These are phyloP conservation scores for Heterodera carotae DNA, from an alignment of 1,140 invertebrate genomes.

Conservation along the genomic window DNA sequence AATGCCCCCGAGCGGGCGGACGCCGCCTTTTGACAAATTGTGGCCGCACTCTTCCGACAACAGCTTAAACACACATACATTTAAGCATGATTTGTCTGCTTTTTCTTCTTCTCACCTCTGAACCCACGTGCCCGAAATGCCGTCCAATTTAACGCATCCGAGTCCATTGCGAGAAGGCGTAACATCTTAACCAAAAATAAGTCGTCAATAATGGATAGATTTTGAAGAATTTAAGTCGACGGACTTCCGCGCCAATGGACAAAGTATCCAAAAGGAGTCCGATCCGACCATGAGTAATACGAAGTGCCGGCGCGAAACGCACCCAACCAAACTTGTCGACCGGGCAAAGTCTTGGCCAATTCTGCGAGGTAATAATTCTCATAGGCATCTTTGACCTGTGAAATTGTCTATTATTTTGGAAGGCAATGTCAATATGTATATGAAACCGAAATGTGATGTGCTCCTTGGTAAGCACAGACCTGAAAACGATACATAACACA, in stretches of 20 bases:
- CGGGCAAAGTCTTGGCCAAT: slow-evolving; percentile 39
- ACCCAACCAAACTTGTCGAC: slow-evolving; percentile 45
- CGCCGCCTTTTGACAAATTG: slow-evolving; percentile 49
- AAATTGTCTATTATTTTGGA: not conserved
- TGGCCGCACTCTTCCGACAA: slow-evolving; percentile 48
- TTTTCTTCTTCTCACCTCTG: slow-evolving; percentile 11
- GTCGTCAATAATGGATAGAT: not conserved
- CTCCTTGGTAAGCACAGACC: not conserved
- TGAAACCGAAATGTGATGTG: not conserved
- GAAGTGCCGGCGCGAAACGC: slow-evolving; percentile 49
- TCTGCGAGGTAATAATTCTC: slow-evolving; percentile 37
- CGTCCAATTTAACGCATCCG: slow-evolving; percentile 40
- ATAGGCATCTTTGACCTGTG: slow-evolving; percentile 15
- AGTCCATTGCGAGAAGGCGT: not conserved
- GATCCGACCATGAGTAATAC: slow-evolving; percentile 45
- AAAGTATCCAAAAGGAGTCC: slow-evolving; percentile 41
- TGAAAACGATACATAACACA: not conserved
- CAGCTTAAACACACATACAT: slow-evolving; percentile 42
- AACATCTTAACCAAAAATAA: slow-evolving; percentile 9
- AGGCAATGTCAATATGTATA: not conserved
- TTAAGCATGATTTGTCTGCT: slow-evolving; percentile 5
- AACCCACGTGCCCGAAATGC: slow-evolving; percentile 25
- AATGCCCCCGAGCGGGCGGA: slow-evolving; percentile 18
- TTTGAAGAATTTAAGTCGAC: not conserved
- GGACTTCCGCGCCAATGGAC: slow-evolving; percentile 45